Evolutionary conservation across 1,140 invertebrate species (phyloP).

Genomic region (Sinella curviseta): DNA sequence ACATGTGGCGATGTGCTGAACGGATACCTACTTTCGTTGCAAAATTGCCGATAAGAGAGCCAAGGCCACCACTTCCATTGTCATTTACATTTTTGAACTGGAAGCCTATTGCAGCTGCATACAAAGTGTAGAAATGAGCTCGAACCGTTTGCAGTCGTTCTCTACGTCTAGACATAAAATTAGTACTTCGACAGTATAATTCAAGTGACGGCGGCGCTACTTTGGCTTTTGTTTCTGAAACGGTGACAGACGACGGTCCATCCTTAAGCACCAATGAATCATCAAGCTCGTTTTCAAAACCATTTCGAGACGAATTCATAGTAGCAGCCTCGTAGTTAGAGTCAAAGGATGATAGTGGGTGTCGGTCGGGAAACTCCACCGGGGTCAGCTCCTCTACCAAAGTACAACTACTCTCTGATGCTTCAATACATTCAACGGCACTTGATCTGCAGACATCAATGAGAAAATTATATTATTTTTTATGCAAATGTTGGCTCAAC

Average conservation of each 20-base stretch:
- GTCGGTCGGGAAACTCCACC: conserved; percentile 24
- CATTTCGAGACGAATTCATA: background rate
- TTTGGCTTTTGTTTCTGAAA: background rate
- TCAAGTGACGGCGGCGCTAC: conserved; percentile 34
- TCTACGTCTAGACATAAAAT: conserved; percentile 55
- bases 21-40: conserved; percentile 63
- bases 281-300: background rate
- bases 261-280: conserved; percentile 15
- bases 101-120: conserved; percentile 60
- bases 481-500: background rate
- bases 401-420: conserved; percentile 47
- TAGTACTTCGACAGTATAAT: conserved; percentile 46
- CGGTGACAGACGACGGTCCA: background rate
- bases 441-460: conserved; percentile 20
- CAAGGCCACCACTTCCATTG: conserved; percentile 52
- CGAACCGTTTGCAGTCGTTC: conserved; percentile 62
- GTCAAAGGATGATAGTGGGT: background rate
- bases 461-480: background rate
- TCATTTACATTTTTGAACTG: conserved; percentile 57
- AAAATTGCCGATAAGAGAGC: conserved; percentile 61
- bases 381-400: conserved; percentile 42
- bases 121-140: conserved; percentile 60
- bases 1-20: conserved; percentile 27
- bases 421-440: conserved; percentile 35
- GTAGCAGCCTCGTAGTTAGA: background rate